phyloP scores from a whole-genome alignment of 2,888 invertebrate genomes.

The Xestia sexstrigata region DNA sequence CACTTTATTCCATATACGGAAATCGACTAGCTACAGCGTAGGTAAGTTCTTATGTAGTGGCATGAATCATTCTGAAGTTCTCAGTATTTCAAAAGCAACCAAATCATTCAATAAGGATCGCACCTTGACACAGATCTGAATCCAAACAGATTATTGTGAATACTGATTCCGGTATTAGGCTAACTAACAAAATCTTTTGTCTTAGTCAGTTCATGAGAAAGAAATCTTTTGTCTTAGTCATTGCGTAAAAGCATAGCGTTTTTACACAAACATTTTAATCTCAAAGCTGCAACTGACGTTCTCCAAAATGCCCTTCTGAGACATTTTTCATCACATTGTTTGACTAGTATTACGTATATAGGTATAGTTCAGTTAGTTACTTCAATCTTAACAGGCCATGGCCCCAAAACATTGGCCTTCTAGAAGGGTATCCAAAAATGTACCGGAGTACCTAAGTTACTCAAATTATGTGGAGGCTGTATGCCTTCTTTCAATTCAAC shows the following conservation, averaged over 20 bases:
- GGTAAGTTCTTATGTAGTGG: neutral
- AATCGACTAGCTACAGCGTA: neutral
- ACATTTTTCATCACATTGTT: neutral
- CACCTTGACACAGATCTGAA: conserved; percentile 3
- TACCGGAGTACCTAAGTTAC: neutral
- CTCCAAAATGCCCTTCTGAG: neutral
- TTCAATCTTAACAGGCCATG: neutral
- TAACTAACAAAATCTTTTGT: neutral
- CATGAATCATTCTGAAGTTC: conserved; percentile 35
- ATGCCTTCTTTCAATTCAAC: neutral
- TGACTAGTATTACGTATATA: neutral
- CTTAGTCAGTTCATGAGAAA: neutral
- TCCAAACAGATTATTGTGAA: conserved; percentile 5
- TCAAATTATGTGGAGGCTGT: neutral
- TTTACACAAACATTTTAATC: neutral
- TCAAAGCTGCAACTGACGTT: neutral
- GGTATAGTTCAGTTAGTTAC: neutral
- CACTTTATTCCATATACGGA: neutral
- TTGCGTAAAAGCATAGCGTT: neutral
- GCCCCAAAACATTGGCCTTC: neutral
- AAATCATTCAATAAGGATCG: conserved; percentile 11
- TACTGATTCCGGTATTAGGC: neutral
- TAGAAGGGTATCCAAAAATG: neutral
- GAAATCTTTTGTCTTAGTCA: neutral
- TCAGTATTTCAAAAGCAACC: conserved; percentile 25